phyloP scores from a whole-genome alignment of 2,888 invertebrate species.

The Macaria liturata region DNA sequence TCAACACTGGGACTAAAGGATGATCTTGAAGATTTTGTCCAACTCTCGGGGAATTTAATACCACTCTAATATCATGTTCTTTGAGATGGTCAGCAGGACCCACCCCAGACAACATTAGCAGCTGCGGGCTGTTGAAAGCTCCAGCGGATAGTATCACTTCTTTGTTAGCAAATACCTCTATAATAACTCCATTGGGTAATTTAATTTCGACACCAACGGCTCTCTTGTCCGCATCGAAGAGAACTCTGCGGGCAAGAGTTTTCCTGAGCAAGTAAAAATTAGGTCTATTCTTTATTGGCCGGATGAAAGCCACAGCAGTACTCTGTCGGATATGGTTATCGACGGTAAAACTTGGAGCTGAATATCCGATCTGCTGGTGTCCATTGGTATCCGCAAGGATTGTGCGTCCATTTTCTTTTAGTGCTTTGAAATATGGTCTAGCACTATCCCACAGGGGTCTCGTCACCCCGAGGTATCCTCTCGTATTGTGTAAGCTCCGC shows the following conservation, averaged over 20 bases:
- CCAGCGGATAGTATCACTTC: constrained; percentile 58
- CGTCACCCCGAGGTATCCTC: constrained; percentile 42
- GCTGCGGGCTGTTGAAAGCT: constrained; percentile 50
- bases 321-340: constrained; percentile 43
- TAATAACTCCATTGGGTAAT: not conserved
- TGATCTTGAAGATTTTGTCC: constrained; percentile 50
- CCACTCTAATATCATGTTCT: not conserved
- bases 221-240: not conserved
- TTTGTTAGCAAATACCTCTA: constrained; percentile 23
- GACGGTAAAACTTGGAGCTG: constrained; percentile 37
- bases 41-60: not conserved
- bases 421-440: constrained; percentile 49
- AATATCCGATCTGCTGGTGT: constrained; percentile 42
- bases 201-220: not conserved
- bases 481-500: constrained; percentile 42
- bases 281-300: constrained; percentile 18
- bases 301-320: constrained; percentile 43
- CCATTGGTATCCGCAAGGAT: constrained; percentile 46
- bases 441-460: constrained; percentile 42
- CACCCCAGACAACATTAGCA: constrained; percentile 57
- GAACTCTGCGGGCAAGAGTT: not conserved
- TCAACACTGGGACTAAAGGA: constrained; percentile 35
- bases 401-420: constrained; percentile 44
- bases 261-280: not conserved
- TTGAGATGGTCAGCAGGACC: constrained; percentile 41